These are phyloP conservation scores for Centruroides sculpturatus DNA, from an alignment of 1,140 invertebrate genomes.

Conservation along the genomic window DNA sequence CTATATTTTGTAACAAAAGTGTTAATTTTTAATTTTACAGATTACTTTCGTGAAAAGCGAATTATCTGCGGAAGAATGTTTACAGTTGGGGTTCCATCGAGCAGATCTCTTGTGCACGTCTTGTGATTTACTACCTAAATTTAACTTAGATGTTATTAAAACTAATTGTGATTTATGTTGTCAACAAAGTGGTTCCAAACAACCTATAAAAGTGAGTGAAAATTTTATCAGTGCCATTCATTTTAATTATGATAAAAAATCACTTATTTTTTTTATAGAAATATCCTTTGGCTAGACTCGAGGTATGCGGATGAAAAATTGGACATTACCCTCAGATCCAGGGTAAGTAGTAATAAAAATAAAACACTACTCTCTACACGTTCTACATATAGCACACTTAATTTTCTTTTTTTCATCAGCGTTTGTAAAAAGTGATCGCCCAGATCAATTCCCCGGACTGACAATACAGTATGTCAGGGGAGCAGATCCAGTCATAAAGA, in stretches of 20 bases:
- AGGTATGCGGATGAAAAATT: constrained; percentile 91
- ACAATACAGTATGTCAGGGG: constrained; percentile 78
- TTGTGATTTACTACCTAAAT: constrained; percentile 67
- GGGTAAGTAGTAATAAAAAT: constrained; percentile 34
- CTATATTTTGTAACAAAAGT: no score
- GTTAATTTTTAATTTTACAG: not conserved
- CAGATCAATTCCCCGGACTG: constrained; percentile 72
- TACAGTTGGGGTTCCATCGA: constrained; percentile 69
- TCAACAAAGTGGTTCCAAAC: constrained; percentile 30
- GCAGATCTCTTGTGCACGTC: constrained; percentile 71
- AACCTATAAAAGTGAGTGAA: constrained; percentile 19
- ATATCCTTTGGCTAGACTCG: constrained; percentile 70
- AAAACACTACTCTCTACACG: not conserved
- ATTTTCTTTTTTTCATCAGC: constrained; percentile 35
- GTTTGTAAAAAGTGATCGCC: constrained; percentile 77
- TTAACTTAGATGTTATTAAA: constrained; percentile 52
- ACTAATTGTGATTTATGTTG: constrained; percentile 59
- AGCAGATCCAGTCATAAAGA: constrained; percentile 78
- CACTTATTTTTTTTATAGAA: constrained; percentile 24
- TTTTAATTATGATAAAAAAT: not conserved
- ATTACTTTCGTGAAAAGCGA: constrained; percentile 26
- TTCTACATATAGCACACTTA: constrained; percentile 1
- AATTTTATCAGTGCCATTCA: not conserved
- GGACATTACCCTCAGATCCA: constrained; percentile 90
- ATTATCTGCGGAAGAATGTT: constrained; percentile 65